Conservation (phyloP, 2,888 invertebrate species). For the Phasia obesa region DNA sequence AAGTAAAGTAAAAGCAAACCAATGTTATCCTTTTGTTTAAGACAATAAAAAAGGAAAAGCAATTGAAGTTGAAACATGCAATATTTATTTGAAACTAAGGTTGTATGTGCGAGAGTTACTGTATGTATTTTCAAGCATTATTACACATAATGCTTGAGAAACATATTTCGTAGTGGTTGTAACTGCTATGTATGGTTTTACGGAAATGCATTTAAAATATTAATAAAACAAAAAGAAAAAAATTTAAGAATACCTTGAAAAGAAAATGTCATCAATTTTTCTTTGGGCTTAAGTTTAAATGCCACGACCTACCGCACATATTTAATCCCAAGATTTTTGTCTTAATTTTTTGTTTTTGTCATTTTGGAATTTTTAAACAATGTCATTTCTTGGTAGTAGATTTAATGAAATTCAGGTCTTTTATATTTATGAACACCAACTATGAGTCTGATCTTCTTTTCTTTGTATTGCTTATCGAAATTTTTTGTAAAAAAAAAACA, state of each 20-base stretch:
- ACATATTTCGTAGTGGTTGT: constrained; percentile 6
- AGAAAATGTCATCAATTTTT: constrained; percentile 45
- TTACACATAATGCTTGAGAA: constrained; percentile 53
- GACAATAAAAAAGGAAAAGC: constrained; percentile 15
- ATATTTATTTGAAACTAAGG: background rate
- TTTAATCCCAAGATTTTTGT: constrained; percentile 33
- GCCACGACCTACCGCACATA: constrained; percentile 60
- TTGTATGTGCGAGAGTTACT: constrained; percentile 9
- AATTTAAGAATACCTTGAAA: constrained; percentile 40
- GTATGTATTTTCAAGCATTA: constrained; percentile 40
- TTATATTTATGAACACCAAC: constrained; percentile 1
- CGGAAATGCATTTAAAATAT: constrained; percentile 61
- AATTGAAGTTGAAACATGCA: background rate
- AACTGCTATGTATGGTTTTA: constrained; percentile 7
- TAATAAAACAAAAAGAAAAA: constrained; percentile 34
- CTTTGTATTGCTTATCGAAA: background rate
- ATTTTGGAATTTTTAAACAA: constrained; percentile 30
- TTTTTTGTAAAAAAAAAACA: background rate
- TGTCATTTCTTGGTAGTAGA: constrained; percentile 21
- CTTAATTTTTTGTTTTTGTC: background rate
- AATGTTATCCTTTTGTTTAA: constrained; percentile 60
- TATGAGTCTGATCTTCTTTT: constrained; percentile 3
- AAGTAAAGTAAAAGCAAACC: constrained; percentile 25
- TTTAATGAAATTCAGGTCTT: constrained; percentile 46
- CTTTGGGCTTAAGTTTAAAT: background rate